These are phyloP conservation scores for Sigmodon hispidus DNA, from an alignment of 2,113 vertebrate species.

Conservation along the genomic window DNA sequence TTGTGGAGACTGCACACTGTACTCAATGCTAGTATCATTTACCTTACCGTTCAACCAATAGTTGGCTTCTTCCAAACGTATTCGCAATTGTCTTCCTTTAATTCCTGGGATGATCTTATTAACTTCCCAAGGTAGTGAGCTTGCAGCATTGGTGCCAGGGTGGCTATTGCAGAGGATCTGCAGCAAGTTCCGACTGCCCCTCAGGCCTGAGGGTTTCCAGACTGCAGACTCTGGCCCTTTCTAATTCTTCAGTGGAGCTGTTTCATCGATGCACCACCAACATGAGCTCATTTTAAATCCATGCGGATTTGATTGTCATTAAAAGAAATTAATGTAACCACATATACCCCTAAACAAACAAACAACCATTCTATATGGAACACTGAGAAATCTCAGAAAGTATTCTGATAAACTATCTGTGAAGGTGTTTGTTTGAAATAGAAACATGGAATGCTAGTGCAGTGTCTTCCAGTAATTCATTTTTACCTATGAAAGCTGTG, in stretches of 20 bases:
- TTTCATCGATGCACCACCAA: constrained; percentile 17
- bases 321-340: constrained; percentile 8
- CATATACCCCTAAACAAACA: constrained; percentile 9
- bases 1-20: constrained; percentile 68
- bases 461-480: constrained; percentile 73
- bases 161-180: neutral
- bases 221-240: neutral
- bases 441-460: constrained; percentile 59
- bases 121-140: constrained; percentile 49
- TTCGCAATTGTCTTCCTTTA: constrained; percentile 73
- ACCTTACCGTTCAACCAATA: constrained; percentile 78
- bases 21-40: constrained; percentile 74
- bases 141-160: neutral
- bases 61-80: constrained; percentile 76
- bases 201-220: neutral
- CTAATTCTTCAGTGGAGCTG: neutral
- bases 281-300: constrained; percentile 17
- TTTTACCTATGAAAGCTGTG: constrained; percentile 79
- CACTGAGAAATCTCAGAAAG: constrained; percentile 29
- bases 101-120: constrained; percentile 74
- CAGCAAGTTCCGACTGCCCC: neutral
- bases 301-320: neutral
- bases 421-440: neutral
- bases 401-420: constrained; percentile 45
- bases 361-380: accelerated